These are phyloP conservation scores for Myzus persicae DNA, from an alignment of 1,140 invertebrate species.

Conservation along the genomic window DNA sequence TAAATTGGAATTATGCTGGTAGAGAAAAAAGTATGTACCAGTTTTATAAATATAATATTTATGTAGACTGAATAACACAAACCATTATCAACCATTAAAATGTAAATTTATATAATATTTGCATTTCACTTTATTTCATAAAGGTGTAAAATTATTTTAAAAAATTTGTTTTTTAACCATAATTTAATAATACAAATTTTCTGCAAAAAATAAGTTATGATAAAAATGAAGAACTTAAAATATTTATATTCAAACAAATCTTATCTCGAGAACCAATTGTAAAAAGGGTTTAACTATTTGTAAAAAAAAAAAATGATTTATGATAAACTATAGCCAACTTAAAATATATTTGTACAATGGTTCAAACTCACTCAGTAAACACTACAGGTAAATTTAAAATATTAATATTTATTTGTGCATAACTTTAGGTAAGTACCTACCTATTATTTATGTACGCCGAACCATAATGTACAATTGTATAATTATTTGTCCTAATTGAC, in stretches of 20 bases:
- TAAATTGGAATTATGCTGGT: neutral
- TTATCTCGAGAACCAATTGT: neutral
- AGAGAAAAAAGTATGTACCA: neutral
- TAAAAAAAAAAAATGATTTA: no score
- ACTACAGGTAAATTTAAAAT: no score
- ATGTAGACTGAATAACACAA: neutral
- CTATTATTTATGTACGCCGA: no score
- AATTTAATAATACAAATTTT: neutral
- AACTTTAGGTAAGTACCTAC: no score
- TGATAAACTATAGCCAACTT: no score
- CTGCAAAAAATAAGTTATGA: neutral
- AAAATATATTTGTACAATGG: no score
- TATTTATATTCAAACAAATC: neutral
- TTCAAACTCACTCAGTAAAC: no score
- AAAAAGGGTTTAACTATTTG: no score
- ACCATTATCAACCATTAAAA: neutral
- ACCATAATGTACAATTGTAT: no score
- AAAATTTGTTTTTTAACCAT: neutral
- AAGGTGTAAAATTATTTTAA: neutral
- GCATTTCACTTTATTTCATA: neutral
- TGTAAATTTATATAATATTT: conserved; percentile 5
- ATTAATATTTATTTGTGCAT: no score
- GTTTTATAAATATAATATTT: neutral
- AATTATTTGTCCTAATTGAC: no score
- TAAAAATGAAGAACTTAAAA: neutral